A percentile compares a stretch with the other conserved stretches of the same genome.
Conservation (phyloP, 1,140 invertebrate genomes). For the Nephila pilipes region DNA sequence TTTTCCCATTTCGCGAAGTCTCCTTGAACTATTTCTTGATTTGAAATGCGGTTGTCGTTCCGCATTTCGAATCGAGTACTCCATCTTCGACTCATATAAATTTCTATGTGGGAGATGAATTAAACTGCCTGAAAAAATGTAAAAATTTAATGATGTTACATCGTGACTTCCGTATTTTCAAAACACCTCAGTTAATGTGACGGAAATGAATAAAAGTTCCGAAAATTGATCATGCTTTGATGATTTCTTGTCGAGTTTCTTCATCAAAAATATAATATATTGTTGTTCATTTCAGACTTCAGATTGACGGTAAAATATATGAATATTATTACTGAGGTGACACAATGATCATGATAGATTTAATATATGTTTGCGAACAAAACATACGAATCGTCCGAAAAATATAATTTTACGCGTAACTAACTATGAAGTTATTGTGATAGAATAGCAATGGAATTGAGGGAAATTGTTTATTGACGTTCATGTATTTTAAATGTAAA, state of each 20-base stretch:
- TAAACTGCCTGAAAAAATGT: background rate
- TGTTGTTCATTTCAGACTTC: too few relatives aligned
- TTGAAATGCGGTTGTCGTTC: background rate
- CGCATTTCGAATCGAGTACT: background rate
- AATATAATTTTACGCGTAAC: too few relatives aligned
- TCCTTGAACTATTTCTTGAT: constrained; percentile 37
- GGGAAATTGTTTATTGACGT: too few relatives aligned
- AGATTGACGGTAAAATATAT: too few relatives aligned
- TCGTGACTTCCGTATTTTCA: background rate
- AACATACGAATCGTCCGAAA: too few relatives aligned
- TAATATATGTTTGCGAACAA: too few relatives aligned
- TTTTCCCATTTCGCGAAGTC: background rate
- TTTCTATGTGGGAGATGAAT: background rate
- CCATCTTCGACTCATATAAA: background rate
- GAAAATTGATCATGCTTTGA: background rate
- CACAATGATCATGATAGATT: too few relatives aligned
- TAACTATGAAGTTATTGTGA: too few relatives aligned
- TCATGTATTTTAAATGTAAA: too few relatives aligned
- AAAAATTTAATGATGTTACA: background rate
- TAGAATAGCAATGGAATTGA: too few relatives aligned
- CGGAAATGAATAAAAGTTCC: background rate
- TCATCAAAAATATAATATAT: background rate
- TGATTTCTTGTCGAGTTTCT: background rate
- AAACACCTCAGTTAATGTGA: background rate
- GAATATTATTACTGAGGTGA: too few relatives aligned